Conservation (phyloP, 1,140 invertebrate species). For the Scaptomyza graminum region DNA sequence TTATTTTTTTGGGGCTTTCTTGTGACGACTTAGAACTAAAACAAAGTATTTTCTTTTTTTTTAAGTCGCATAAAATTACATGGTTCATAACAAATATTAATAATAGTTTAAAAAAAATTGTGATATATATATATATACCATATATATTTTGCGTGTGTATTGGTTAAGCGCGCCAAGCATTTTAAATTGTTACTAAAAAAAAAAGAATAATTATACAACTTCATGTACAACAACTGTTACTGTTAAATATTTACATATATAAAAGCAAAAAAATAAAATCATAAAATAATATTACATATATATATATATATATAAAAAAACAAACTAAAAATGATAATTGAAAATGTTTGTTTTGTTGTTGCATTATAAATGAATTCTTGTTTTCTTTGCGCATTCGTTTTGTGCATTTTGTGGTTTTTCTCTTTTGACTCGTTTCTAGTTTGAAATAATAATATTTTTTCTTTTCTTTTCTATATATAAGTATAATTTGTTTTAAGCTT, state of each 20-base stretch:
- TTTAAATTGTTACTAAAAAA: constrained; percentile 35
- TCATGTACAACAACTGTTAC: constrained; percentile 27
- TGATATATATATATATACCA: constrained; percentile 12
- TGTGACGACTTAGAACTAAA: constrained; percentile 72
- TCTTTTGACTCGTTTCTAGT: too few species aligned
- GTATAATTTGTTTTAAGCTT: neutral
- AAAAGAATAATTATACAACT: constrained; percentile 20
- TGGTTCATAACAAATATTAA: constrained; percentile 70
- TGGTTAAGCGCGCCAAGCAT: constrained; percentile 15
- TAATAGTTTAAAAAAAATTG: constrained; percentile 63
- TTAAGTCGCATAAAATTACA: constrained; percentile 42
- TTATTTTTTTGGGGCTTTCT: constrained; percentile 44
- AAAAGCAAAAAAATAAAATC: constrained; percentile 29
- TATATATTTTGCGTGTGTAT: constrained; percentile 19
- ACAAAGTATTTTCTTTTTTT: constrained; percentile 49
- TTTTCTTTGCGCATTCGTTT: constrained; percentile 39
- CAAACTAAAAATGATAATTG: constrained; percentile 24
- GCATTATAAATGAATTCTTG: too few species aligned
- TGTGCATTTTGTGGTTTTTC: constrained; percentile 43
- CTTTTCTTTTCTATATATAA: too few species aligned
- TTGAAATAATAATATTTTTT: neutral
- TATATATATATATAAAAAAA: constrained; percentile 58
- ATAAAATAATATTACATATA: constrained; percentile 28
- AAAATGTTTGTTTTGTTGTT: constrained; percentile 3
- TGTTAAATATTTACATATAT: constrained; percentile 63